A percentile compares a stretch with the other conserved stretches of the same genome.
These are phyloP conservation scores for Andrena dorsata DNA, from an alignment of 2,888 invertebrate species.

Conservation along the genomic window DNA sequence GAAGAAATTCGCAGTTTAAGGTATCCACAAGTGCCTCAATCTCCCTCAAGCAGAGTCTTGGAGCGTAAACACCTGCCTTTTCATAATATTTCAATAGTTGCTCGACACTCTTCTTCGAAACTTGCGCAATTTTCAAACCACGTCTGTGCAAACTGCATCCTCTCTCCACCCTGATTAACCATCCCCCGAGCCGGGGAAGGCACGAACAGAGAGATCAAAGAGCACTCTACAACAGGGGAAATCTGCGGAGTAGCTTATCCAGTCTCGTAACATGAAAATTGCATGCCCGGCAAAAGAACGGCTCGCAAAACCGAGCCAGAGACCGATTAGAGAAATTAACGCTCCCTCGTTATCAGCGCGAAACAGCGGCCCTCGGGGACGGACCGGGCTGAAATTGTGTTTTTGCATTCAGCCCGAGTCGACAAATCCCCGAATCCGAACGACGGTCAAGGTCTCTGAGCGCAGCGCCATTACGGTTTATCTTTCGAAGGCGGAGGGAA, in stretches of 20 bases:
- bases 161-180: constrained; percentile 5
- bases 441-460: constrained; percentile 69
- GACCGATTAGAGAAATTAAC: constrained; percentile 71
- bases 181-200: background rate
- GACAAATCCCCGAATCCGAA: constrained; percentile 66
- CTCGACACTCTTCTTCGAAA: background rate
- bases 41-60: no score
- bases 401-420: constrained; percentile 60
- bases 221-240: constrained; percentile 4
- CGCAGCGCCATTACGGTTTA: constrained; percentile 69
- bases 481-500: constrained; percentile 67
- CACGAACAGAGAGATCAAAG: constrained; percentile 32
- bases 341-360: constrained; percentile 63
- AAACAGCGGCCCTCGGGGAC: constrained; percentile 34
- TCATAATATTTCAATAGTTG: no score
- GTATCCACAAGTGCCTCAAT: no score
- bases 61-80: no score
- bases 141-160: background rate
- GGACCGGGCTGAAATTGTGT: constrained; percentile 57
- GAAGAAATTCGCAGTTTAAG: no score
- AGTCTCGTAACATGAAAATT: constrained; percentile 48
- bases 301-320: constrained; percentile 38
- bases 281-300: constrained; percentile 42
- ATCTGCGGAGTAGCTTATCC: constrained; percentile 40
- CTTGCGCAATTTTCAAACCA: background rate